These are phyloP conservation scores for Amazona vittata DNA, from an alignment of 2,113 vertebrate species.

Conservation along the genomic window DNA sequence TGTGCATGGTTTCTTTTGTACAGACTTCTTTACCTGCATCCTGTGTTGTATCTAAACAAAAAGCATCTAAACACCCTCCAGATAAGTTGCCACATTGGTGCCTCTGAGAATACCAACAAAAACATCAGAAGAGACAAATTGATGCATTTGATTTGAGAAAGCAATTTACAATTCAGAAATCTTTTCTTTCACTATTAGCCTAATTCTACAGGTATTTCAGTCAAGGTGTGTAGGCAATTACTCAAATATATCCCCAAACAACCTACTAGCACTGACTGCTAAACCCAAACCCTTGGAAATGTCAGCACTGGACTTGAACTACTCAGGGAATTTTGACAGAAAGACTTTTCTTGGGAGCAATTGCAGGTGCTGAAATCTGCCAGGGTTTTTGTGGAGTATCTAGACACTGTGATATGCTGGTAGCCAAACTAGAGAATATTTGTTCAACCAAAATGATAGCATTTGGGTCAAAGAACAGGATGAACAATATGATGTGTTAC, in stretches of 20 bases:
- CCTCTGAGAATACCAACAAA: neutral
- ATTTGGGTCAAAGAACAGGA: conserved; percentile 46
- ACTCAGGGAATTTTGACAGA: conserved; percentile 37
- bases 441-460: neutral
- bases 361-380: conserved; percentile 45
- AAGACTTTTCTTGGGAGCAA: conserved; percentile 22
- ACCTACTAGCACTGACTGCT: neutral
- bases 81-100: neutral
- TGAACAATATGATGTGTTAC: neutral
- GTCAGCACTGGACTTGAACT: neutral
- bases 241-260: neutral
- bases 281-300: neutral
- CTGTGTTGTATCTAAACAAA: neutral
- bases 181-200: neutral
- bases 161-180: neutral
- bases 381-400: neutral
- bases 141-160: neutral
- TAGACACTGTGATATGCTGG: neutral
- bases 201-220: neutral
- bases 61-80: neutral
- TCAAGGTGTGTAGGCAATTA: neutral
- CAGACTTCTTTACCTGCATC: neutral
- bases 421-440: conserved; percentile 40
- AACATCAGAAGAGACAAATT: neutral
- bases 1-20: neutral